Evolutionary conservation across 2,797 vertebrate species (phyloP), one percentile per base, ranked within the genome.

Genomic region (Iguana delicatissima): DNA sequence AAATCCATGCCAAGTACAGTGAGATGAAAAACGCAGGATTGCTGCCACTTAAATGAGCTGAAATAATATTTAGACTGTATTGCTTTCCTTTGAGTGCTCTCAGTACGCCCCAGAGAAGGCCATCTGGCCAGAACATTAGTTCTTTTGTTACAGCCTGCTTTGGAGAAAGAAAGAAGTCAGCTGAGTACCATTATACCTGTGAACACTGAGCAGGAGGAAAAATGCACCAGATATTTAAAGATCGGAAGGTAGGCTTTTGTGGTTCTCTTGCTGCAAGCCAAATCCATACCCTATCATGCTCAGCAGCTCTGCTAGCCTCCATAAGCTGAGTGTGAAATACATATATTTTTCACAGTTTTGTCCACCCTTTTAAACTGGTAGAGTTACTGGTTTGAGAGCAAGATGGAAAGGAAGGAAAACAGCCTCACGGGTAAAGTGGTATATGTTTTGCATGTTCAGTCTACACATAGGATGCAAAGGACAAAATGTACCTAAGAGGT

Each of bases 21-120:
- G 88, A 94, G 96, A 93, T 0, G 77, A 73, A 95, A 89, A 92
- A 95, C 92, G 94, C 92, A 90, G 96, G 96, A 93, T 94, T 57
- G 90, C 95, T 95, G 96, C 95, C 96, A 95, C 94, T 94, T 94
- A 96, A 96, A 96, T 96, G 94, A 97, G 91, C 92, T 83, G 95
- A 96, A 97, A 96, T 95, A 95, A 86, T 95, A 97, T 97, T 97
- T 97, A 95, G 96, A 96, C 95, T 93, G 86, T 89, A 94, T 81
- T 89, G 94, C 93, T 86, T 93, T 95, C 93, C 95, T 96, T 92
- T 93, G 94, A 95, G 94, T 96, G 96, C 95, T 96, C 96, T 94
- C 94, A 95, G 97, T 96, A 95, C 95, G 95, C 83, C 94, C 94
- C 94, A 91, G 90, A 96, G 96, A 96, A 95, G 93, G 93, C 96